Percentiles rank a stretch among this genome's conserved stretches.
phyloP scores from a whole-genome alignment of 2,113 vertebrate genomes.

The Festucalex cinctus region DNA sequence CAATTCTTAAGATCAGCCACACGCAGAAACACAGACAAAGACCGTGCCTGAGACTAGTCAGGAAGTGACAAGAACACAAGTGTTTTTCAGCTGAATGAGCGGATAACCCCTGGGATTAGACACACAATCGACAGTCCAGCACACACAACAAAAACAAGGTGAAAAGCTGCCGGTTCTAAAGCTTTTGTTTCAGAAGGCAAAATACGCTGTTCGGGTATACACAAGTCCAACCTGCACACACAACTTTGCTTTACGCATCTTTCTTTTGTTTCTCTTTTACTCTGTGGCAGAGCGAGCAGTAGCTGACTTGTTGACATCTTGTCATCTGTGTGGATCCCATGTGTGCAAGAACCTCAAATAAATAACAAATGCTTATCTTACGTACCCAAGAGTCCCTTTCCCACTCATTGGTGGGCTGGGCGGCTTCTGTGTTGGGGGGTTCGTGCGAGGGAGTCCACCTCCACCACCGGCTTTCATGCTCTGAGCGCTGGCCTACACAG shows the following conservation, averaged over 20 bases:
- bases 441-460: slow-evolving; percentile 88
- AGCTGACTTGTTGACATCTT: background rate
- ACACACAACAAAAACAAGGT: background rate
- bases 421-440: slow-evolving; percentile 96
- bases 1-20: background rate
- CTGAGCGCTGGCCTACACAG: slow-evolving; percentile 90
- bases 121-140: slow-evolving; percentile 24
- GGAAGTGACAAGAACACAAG: slow-evolving; percentile 29
- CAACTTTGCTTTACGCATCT: background rate
- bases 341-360: background rate
- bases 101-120: slow-evolving; percentile 31
- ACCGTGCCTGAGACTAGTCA: slow-evolving; percentile 19
- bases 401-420: slow-evolving; percentile 93
- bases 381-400: slow-evolving; percentile 97
- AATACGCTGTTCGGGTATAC: background rate
- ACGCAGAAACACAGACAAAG: slow-evolving; percentile 11
- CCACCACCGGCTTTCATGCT: slow-evolving; percentile 97
- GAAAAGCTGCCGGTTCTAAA: background rate
- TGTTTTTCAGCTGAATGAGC: slow-evolving; percentile 13
- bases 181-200: background rate
- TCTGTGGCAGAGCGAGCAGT: too few relatives aligned
- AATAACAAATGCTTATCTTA: slow-evolving; percentile 14
- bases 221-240: background rate
- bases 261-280: background rate
- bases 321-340: background rate